Percentiles rank a stretch among this genome's conserved stretches.
phyloP scores from a whole-genome alignment of 2,797 vertebrate genomes.

The Rachycentron canadum region DNA sequence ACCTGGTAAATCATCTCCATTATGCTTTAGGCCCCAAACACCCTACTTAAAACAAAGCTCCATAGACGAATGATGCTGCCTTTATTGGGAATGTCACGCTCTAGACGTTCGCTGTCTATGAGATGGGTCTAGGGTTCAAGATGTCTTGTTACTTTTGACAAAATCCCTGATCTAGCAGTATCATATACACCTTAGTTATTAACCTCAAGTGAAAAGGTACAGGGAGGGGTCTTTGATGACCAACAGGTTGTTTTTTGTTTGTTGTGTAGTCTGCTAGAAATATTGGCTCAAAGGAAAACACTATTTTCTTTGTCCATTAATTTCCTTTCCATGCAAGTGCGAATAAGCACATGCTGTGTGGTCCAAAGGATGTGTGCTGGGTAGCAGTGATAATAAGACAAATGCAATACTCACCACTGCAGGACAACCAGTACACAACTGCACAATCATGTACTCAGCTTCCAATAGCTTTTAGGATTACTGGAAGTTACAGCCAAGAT shows the following conservation, averaged over 20 bases:
- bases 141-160: constrained; percentile 22
- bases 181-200: constrained; percentile 12
- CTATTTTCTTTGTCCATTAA: constrained; percentile 32
- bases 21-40: constrained; percentile 43
- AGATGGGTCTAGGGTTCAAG: constrained; percentile 8
- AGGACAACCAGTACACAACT: constrained; percentile 36
- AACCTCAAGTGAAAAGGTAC: constrained; percentile 6
- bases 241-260: not conserved
- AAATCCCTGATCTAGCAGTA: constrained; percentile 19
- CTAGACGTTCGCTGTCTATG: constrained; percentile 20
- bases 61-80: constrained; percentile 34
- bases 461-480: constrained; percentile 41
- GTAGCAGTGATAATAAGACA: constrained; percentile 41
- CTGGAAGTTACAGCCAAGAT: constrained; percentile 25
- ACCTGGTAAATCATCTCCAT: constrained; percentile 53
- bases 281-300: constrained; percentile 9
- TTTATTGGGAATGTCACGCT: constrained; percentile 47
- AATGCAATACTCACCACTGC: constrained; percentile 46
- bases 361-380: constrained; percentile 23
- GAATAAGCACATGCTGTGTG: constrained; percentile 46
- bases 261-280: constrained; percentile 2
- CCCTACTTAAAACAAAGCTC: constrained; percentile 34
- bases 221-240: not conserved
- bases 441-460: constrained; percentile 44
- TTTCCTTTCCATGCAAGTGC: constrained; percentile 27